Percentiles rank a stretch among this genome's conserved stretches.
These are phyloP conservation scores for Thera britannica DNA, from an alignment of 2,888 invertebrate species.

Conservation along the genomic window DNA sequence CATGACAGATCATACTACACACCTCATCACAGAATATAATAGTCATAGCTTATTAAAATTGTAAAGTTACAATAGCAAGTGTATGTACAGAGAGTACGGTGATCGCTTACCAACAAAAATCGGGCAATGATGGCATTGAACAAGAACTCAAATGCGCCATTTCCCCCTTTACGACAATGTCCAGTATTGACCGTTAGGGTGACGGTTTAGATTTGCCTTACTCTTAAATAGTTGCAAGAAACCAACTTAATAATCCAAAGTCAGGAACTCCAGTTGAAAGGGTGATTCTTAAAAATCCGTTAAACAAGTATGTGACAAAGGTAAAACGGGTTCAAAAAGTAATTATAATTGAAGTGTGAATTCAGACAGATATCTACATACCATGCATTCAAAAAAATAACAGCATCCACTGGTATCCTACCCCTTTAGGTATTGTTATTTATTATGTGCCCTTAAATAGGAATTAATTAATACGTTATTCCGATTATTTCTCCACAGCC, in stretches of 20 bases:
- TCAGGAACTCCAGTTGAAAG: not conserved
- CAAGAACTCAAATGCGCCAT: not conserved
- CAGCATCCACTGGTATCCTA: not conserved
- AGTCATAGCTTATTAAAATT: no score
- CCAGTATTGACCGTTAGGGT: conserved; percentile 17
- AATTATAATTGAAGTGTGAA: not conserved
- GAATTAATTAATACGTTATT: not conserved
- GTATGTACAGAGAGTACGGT: no score
- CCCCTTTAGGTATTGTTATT: no score
- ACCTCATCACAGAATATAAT: no score
- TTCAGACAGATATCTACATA: not conserved
- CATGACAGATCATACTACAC: no score
- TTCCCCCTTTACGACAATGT: not conserved
- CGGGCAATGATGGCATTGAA: not conserved
- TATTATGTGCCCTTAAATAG: not conserved
- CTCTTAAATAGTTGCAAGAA: not conserved
- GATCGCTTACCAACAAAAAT: not conserved
- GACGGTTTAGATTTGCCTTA: conserved; percentile 5
- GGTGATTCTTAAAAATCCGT: conserved; percentile 1
- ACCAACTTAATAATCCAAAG: not conserved
- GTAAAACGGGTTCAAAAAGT: not conserved
- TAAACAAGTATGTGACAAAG: not conserved
- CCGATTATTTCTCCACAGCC: no score
- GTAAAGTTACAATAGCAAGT: no score
- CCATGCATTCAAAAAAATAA: not conserved